Base-by-base conservation (phyloP, 2,797 vertebrate genomes). In the Macropus fuliginosus region DNA sequence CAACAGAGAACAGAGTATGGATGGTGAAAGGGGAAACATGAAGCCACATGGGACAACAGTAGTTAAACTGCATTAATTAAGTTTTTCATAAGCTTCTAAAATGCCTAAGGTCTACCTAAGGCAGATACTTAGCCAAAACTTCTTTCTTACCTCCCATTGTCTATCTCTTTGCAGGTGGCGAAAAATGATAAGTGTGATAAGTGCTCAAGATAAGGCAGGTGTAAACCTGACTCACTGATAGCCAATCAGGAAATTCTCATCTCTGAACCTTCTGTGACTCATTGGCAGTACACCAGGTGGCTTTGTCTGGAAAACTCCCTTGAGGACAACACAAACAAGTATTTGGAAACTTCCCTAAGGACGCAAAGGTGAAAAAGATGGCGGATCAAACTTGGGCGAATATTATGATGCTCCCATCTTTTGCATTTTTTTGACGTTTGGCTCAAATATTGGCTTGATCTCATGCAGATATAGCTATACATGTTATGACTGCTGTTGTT, bases 301-400 rank as follows among this genome's bases (percentile, higher is more conserved):
- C 56, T 97, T 96, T 95, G 97, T 98, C 97, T 98, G 97, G 96
- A 98, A 97, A 97, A 96, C 94, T 97, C 57, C 94, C 97, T 94
- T 40, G 95, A 96, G 94, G 89, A 94, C 93, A 95, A 91, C 96
- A 59, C 95, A 94, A 28, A 90, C n/a, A 54, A 95, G 90, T 52
- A 91, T 96, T 96, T 96, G 97, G 96, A 93, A 96, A 91, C 74
- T 93, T 46, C 93, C 56, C 66, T 0, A 50, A 34, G 94, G 95
- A 94, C 96, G 97, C 97, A 98, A 97, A 98, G 92, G 94, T 46
- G 95, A 97, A 97, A 98, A 98, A 50, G 74, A 94, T 91, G 93
- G 91, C 92, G 91, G 91, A 96, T 93, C 27, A 46, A 59, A 96
- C 95, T 50, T 95, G 57, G 95, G 94, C 92, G 1, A 46, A 46